These are phyloP conservation scores for Andricus curvator DNA, from an alignment of 2,888 invertebrate species.

Conservation along the genomic window DNA sequence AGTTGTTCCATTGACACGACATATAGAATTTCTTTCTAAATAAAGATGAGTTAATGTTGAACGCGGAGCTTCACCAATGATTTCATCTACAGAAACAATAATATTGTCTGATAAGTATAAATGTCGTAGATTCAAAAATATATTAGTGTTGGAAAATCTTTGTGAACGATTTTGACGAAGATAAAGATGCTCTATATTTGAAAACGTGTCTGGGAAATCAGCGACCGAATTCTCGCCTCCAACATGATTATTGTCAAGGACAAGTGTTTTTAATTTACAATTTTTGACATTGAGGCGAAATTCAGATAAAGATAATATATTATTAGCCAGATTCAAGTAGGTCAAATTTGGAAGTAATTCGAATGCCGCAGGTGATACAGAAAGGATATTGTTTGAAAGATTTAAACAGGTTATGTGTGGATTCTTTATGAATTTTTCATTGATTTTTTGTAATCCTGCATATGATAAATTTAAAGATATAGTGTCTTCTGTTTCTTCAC, in stretches of 20 bases:
- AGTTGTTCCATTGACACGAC: conserved; percentile 55
- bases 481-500: not conserved
- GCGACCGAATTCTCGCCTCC: too few species aligned
- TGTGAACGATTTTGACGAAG: not conserved
- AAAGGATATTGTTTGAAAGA: not conserved
- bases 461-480: not conserved
- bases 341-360: not conserved
- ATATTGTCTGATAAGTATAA: conserved; percentile 65
- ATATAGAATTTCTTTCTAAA: conserved; percentile 63
- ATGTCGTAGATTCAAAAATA: conserved; percentile 53
- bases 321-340: not conserved
- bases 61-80: conserved; percentile 52
- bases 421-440: not conserved
- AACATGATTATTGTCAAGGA: not conserved
- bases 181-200: not conserved
- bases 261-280: not conserved
- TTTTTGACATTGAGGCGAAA: not conserved
- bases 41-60: conserved; percentile 60
- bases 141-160: not conserved
- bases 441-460: not conserved
- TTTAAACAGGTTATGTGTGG: not conserved
- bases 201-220: too few species aligned
- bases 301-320: not conserved
- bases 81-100: conserved; percentile 58
- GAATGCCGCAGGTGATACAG: not conserved